Evolutionary conservation across 2,888 invertebrate species (phyloP).

Genomic region (Papilio elwesi): DNA sequence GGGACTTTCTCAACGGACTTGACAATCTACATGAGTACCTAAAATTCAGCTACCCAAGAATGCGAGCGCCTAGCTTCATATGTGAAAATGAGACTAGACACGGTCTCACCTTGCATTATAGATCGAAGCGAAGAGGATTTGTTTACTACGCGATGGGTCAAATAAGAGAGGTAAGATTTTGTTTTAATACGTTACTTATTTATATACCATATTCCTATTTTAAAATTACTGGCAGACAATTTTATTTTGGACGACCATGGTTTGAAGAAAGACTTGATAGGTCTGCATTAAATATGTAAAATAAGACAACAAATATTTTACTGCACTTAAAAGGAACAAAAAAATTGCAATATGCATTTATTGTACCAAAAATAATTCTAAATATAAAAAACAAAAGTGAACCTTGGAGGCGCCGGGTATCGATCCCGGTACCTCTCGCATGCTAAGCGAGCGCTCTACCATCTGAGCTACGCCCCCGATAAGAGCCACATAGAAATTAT

Average conservation of each 20-base stretch:
- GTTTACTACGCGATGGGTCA: slow-evolving; percentile 99
- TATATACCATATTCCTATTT: not conserved
- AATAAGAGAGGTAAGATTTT: slow-evolving; percentile 88
- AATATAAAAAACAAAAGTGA: not conserved
- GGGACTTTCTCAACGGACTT: slow-evolving; percentile 97
- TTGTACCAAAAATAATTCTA: not conserved
- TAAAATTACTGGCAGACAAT: too few species aligned
- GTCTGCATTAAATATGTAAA: too few species aligned
- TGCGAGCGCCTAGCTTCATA: slow-evolving; percentile 97
- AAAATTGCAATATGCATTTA: too few species aligned
- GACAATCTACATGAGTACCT: slow-evolving; percentile 99
- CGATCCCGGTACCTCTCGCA: slow-evolving; percentile 84
- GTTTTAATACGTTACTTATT: slow-evolving; percentile 1
- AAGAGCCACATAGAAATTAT: too few species aligned
- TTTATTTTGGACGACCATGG: too few species aligned
- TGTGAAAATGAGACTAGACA: slow-evolving; percentile 97
- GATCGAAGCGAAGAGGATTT: slow-evolving; percentile 96
- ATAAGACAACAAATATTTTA: too few species aligned
- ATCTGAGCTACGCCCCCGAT: slow-evolving; percentile 83
- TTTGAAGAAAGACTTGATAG: too few species aligned
- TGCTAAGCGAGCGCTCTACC: slow-evolving; percentile 85
- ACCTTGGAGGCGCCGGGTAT: slow-evolving; percentile 81
- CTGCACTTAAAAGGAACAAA: too few species aligned
- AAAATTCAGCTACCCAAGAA: slow-evolving; percentile 95
- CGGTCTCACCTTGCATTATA: slow-evolving; percentile 96